Percentiles rank a stretch among this genome's conserved stretches.
phyloP scores from a whole-genome alignment of 2,888 invertebrate genomes.

The Dicranocentrus wangi region DNA sequence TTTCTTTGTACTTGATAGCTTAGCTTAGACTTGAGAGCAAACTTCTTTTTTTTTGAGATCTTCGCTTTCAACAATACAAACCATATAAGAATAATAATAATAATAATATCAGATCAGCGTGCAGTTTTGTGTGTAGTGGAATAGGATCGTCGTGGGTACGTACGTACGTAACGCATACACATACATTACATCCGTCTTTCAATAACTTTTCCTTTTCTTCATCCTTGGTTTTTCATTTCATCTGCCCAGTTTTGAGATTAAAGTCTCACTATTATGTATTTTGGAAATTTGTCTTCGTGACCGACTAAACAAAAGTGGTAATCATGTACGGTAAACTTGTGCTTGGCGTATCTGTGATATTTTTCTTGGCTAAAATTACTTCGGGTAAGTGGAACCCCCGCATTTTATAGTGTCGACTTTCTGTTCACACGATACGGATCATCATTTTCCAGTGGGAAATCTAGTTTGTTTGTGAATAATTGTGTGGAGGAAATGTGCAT shows the following conservation, averaged over 20 bases:
- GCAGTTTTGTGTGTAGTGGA: too few relatives aligned
- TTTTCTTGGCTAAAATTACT: background rate
- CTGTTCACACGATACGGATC: background rate
- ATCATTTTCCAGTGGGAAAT: background rate
- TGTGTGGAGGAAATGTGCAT: background rate
- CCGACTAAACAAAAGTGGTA: background rate
- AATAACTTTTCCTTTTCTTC: slow-evolving; percentile 18
- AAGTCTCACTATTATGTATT: background rate
- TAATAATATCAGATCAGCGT: too few relatives aligned
- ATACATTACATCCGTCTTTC: background rate
- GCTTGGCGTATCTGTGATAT: slow-evolving; percentile 4
- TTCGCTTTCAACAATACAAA: too few relatives aligned
- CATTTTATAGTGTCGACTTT: background rate
- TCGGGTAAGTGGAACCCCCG: too few relatives aligned
- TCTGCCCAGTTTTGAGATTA: background rate
- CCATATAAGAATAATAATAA: too few relatives aligned
- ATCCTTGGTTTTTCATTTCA: slow-evolving; percentile 10
- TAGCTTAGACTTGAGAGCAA: too few relatives aligned
- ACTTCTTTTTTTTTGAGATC: too few relatives aligned
- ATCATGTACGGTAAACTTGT: background rate
- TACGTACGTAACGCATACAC: too few relatives aligned
- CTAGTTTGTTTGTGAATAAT: background rate
- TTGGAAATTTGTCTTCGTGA: slow-evolving; percentile 4
- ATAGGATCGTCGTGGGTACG: too few relatives aligned
- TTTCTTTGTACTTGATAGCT: too few relatives aligned